A percentile compares a stretch with the other conserved stretches of the same genome.
Evolutionary conservation across 2,797 vertebrate genomes (phyloP).

Genomic region (Eulemur coronatus): DNA sequence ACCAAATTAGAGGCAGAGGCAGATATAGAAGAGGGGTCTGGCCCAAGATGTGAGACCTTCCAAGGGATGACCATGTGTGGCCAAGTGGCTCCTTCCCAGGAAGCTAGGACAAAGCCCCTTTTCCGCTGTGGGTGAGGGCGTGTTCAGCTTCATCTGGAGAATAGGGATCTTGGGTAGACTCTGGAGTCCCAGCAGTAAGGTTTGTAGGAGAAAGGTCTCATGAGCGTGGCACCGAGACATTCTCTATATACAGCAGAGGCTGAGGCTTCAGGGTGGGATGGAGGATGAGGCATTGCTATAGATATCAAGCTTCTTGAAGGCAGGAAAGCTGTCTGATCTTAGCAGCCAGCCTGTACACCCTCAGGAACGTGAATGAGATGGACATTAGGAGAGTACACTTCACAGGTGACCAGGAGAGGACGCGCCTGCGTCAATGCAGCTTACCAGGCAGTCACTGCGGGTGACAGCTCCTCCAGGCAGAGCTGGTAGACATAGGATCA

Average conservation of each 20-base stretch:
- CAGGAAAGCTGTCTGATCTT: background rate
- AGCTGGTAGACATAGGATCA: no score
- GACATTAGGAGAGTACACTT: background rate
- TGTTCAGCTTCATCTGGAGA: background rate
- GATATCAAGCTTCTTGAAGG: background rate
- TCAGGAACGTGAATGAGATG: background rate
- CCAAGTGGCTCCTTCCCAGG: background rate
- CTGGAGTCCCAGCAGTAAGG: background rate
- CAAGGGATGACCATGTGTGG: background rate
- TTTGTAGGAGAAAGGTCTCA: background rate
- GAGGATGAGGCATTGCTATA: background rate
- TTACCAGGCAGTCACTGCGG: background rate
- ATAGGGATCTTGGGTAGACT: no score
- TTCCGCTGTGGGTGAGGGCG: background rate
- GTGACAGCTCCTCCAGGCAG: background rate
- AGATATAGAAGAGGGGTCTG: background rate
- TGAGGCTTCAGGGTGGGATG: accelerated
- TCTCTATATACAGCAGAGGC: background rate
- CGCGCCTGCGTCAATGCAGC: background rate
- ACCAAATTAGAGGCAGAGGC: background rate
- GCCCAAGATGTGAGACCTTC: background rate
- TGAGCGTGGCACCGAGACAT: background rate
- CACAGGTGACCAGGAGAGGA: background rate
- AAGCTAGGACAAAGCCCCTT: background rate
- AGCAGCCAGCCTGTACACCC: background rate